These are phyloP conservation scores for Eupithecia exiguata DNA, from an alignment of 2,888 invertebrate species.

Conservation along the genomic window DNA sequence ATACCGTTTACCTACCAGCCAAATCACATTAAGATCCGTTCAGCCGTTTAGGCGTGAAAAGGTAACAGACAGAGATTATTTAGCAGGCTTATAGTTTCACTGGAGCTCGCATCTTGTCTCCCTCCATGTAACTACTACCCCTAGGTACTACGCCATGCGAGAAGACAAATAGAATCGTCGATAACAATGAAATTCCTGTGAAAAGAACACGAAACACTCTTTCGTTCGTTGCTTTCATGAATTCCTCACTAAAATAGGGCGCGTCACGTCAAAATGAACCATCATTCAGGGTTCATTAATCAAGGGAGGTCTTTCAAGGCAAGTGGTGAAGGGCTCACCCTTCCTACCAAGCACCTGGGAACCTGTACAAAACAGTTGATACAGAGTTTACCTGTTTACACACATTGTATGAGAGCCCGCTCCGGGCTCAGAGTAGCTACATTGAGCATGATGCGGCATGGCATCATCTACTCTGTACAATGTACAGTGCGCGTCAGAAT, in stretches of 20 bases:
- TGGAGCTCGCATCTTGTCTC: too few relatives aligned
- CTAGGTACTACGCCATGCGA: too few relatives aligned
- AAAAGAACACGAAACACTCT: neutral
- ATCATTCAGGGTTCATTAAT: conserved; percentile 38
- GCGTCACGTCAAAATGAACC: conserved; percentile 23
- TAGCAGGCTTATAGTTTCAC: too few relatives aligned
- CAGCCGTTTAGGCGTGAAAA: too few relatives aligned
- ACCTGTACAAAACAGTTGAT: neutral
- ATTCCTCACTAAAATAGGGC: conserved; percentile 22
- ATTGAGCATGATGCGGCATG: neutral
- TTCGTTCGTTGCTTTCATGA: conserved; percentile 16
- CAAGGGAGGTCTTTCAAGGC: conserved; percentile 28
- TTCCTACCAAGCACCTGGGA: neutral
- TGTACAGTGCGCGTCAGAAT: too few relatives aligned
- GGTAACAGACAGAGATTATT: too few relatives aligned
- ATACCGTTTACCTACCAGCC: too few relatives aligned
- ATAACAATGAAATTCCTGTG: conserved; percentile 1
- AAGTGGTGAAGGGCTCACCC: conserved; percentile 7
- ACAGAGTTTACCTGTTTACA: neutral
- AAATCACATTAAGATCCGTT: too few relatives aligned
- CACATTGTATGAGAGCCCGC: neutral
- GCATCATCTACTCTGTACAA: too few relatives aligned
- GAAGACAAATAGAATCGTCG: neutral
- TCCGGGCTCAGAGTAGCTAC: neutral
- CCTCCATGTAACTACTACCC: too few relatives aligned